Evolutionary conservation across 2,888 invertebrate genomes (phyloP), one percentile per base, ranked within the genome.

Genomic region (Apotomis betuletana): DNA sequence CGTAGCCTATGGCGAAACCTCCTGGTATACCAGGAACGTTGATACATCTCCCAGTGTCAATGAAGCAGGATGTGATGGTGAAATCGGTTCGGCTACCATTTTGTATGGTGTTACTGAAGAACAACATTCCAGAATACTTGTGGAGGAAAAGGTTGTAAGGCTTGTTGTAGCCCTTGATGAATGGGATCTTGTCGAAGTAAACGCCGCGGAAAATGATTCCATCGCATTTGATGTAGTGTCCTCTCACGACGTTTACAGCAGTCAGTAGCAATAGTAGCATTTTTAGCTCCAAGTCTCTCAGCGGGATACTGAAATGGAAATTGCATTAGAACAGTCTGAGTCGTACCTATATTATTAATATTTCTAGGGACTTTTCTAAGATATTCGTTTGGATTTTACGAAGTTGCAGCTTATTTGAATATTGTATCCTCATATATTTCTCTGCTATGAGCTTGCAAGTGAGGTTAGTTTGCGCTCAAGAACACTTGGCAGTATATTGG

Each of bases 1-100:
- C 92, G 57, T 91, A 91, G 0, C 87, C 89, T 4, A 92, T 80
- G 0, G 92, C 91, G 54, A 90, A 91, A 0, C 92, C 92, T 0
- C 91, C 92, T 0, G 87, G 82, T 0, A 92, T 79, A 0, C 88
- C 89, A 2, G 70, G 65, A 0, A 91, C 79, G 3, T 84, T 76
- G 3, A 69, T 75, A 62, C 89, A 89, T 1, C 77, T 77, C 15
- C 75, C 82, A 10, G 80, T 87, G 0, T 83, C 83, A 0, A 91
- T 49, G 57, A 87, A 78, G 65, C 90, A 91, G 0, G 83, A 78
- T 38, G 84, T 85, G 13, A 92, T 89, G 0, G 79, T 80, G 62
- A 91, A 92, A 62, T 92, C 91, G 0, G 87, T 79, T 10, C 83
- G 79, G 0, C 82, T 80, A 0, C 81, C 86, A 0, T 85, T 86